phyloP scores from a whole-genome alignment of 1,140 invertebrate genomes.

The Dolichoris vasculosae region DNA sequence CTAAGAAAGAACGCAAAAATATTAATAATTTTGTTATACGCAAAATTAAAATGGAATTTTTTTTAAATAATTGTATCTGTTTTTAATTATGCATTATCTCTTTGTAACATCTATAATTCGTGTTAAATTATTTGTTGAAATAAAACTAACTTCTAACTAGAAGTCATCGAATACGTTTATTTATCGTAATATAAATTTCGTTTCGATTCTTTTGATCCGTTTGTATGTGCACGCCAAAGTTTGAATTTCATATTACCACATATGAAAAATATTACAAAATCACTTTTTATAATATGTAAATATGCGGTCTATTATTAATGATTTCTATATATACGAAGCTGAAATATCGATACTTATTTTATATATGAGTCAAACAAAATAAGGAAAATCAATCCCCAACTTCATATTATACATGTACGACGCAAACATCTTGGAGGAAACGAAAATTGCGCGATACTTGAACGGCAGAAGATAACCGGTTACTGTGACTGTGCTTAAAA shows the following conservation, averaged over 20 bases:
- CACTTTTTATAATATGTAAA: neutral
- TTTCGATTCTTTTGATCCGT: too few species aligned
- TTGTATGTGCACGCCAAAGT: neutral
- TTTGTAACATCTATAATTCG: too few species aligned
- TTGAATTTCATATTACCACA: neutral
- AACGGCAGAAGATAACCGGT: neutral
- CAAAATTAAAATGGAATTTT: too few species aligned
- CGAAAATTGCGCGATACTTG: conserved; percentile 14
- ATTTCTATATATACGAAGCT: neutral
- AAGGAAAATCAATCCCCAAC: neutral
- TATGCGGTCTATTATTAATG: neutral
- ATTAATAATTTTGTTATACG: too few species aligned
- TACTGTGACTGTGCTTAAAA: conserved; percentile 31
- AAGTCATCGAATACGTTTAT: too few species aligned
- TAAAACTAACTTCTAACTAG: too few species aligned
- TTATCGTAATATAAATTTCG: too few species aligned
- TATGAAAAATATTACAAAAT: neutral
- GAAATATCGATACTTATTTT: neutral
- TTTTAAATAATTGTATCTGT: too few species aligned
- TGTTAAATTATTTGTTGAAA: too few species aligned
- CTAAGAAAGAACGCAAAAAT: too few species aligned
- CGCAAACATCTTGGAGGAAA: neutral
- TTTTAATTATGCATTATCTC: too few species aligned
- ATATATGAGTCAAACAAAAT: neutral
- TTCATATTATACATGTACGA: neutral